A percentile compares a stretch with the other conserved stretches of the same genome.
Evolutionary conservation across 2,113 vertebrate species (phyloP).

Genomic region (Cricetomys ansorgei): DNA sequence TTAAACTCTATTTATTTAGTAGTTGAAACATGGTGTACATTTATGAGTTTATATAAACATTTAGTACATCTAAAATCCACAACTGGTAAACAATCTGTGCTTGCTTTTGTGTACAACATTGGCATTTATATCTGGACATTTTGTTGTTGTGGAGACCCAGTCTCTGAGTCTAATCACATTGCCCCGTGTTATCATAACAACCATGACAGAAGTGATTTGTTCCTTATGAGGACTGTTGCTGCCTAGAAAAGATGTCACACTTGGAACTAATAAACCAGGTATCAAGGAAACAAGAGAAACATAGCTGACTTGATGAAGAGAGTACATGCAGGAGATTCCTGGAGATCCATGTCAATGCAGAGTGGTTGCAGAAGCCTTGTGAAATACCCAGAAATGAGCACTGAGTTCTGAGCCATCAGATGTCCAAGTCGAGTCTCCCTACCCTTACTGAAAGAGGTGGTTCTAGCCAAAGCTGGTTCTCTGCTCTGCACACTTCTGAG

Average conservation of each 20-base stretch:
- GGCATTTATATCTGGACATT: slow-evolving; percentile 59
- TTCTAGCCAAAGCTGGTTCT: background rate
- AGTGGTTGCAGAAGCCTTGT: slow-evolving; percentile 35
- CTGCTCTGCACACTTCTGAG: background rate
- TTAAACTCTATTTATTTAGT: slow-evolving; percentile 80
- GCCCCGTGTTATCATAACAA: slow-evolving; percentile 35
- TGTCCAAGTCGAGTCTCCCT: background rate
- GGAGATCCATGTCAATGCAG: slow-evolving; percentile 47
- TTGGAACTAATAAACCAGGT: slow-evolving; percentile 81
- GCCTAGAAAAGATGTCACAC: slow-evolving; percentile 77
- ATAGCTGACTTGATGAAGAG: slow-evolving; percentile 75
- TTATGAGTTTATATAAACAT: slow-evolving; percentile 81
- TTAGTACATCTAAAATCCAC: slow-evolving; percentile 81
- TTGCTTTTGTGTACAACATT: slow-evolving; percentile 70
- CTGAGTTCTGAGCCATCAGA: slow-evolving; percentile 56
- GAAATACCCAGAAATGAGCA: slow-evolving; percentile 45
- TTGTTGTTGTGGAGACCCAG: slow-evolving; percentile 50
- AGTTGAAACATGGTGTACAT: slow-evolving; percentile 75
- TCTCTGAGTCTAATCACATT: slow-evolving; percentile 68
- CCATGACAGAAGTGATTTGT: slow-evolving; percentile 77
- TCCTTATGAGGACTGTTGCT: slow-evolving; percentile 79
- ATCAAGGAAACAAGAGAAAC: slow-evolving; percentile 80
- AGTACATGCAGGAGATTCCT: slow-evolving; percentile 53
- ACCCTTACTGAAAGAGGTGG: background rate
- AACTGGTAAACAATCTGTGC: slow-evolving; percentile 72